phyloP scores from a whole-genome alignment of 2,113 vertebrate genomes.

The Pseudorectes ferrugineus region DNA sequence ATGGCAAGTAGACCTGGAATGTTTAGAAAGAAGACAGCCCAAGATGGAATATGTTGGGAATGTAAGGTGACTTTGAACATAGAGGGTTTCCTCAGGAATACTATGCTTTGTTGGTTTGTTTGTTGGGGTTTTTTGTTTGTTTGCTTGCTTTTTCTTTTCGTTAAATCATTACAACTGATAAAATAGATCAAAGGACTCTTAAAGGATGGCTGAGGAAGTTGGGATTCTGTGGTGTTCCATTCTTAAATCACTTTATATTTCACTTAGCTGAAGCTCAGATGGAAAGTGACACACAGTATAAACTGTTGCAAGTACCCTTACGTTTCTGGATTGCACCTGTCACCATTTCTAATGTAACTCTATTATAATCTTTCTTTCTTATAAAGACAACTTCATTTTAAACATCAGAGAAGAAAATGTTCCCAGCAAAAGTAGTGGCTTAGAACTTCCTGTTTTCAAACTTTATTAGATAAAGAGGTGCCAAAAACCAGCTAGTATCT shows the following conservation, averaged over 20 bases:
- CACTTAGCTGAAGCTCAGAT: not conserved
- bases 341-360: not conserved
- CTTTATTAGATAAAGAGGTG: not conserved
- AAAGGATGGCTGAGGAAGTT: not conserved
- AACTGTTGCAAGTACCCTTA: not conserved
- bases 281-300: not conserved
- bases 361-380: not conserved
- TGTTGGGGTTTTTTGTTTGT: not conserved
- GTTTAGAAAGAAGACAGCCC: not conserved
- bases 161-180: not conserved
- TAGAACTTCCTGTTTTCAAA: not conserved
- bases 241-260: not conserved
- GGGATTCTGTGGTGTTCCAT: not conserved
- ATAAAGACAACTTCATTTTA: not conserved
- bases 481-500: not conserved
- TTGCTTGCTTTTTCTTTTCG: not conserved
- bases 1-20: slow-evolving; percentile 93
- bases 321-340: not conserved
- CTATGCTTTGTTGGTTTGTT: not conserved
- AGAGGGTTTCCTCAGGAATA: not conserved
- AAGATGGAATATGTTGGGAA: not conserved
- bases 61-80: not conserved
- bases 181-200: not conserved
- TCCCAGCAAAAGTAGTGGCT: not conserved
- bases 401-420: not conserved